Base-by-base conservation (phyloP, 2,797 vertebrate species). In the Argentina silus region DNA sequence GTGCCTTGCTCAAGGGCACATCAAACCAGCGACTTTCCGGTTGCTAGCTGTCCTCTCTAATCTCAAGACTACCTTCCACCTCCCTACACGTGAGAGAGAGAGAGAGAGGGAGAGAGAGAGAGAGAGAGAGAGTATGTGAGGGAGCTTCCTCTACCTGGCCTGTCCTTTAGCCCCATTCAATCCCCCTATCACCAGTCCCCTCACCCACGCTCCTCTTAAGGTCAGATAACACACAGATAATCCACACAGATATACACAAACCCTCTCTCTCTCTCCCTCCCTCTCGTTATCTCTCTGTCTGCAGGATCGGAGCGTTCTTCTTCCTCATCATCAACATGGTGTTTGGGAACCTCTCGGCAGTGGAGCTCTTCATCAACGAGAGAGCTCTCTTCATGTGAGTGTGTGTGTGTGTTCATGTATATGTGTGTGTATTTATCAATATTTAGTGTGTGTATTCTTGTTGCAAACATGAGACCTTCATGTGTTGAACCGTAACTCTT, bases 261-360 rank as follows among this genome's bases (percentile, higher is more conserved):
- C 67, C 7, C n/a, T 59, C 42, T 36, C 27, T 36, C n/a, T 59
- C 42, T 36, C 27, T 36, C 27, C 27, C 27, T 36, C 27, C 27
- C 27, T 36, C 27, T 36, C 2, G 27, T 4, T 4, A 4, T 36
- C 27, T 36, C 27, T 67, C 44, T 71, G 15, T 45, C 64, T 6
- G 42, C 72, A 93, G 93, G 80, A 79, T 1, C 0, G 93, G 92
- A 48, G 92, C 91, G 0, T 95, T 95, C 81, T 95, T 93, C 86
- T 94, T 93, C 79, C 85, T 93, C 47, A 90, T 92, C 78, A 94
- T 95, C 81, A 95, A 95, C 89, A 94, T 94, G 92, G 93, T 95
- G 62, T 95, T 95, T 88, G 93, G 87, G 17, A 95, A 95, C 85
- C 91, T 95, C 62, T 95, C 94, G 1, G 94, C 94, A 0, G 93